Conservation (phyloP, 2,797 vertebrate genomes). For the Myioborus miniatus region DNA sequence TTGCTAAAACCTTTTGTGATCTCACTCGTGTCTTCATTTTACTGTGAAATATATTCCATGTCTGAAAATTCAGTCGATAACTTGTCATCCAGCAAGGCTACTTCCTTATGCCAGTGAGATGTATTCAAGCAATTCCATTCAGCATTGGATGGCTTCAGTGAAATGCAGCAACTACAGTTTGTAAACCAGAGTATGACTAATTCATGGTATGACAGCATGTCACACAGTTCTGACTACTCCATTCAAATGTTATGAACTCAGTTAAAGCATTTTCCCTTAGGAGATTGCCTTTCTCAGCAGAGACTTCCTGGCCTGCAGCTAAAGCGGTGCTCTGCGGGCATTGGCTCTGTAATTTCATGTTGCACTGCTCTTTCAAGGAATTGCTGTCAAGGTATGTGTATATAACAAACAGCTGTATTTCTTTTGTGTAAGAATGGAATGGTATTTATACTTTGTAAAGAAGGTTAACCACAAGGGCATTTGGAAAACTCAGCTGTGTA, state of each 20-base stretch:
- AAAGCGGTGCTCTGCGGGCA: not conserved
- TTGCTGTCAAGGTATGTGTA: not conserved
- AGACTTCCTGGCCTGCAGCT: not conserved
- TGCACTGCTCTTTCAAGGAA: not conserved
- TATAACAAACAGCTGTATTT: not conserved
- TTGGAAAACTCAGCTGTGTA: not conserved
- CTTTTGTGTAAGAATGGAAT: not conserved
- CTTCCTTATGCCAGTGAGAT: not conserved
- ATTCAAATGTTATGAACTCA: not conserved
- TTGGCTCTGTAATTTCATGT: not conserved
- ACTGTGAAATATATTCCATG: not conserved
- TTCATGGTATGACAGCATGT: not conserved
- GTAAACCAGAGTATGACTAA: not conserved
- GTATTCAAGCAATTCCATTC: not conserved
- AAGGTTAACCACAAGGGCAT: not conserved
- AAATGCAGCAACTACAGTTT: not conserved
- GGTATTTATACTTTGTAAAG: not conserved
- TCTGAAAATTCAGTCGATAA: not conserved
- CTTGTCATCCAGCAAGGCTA: not conserved
- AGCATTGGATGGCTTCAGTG: not conserved
- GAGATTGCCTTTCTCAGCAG: not conserved
- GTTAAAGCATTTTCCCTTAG: not conserved
- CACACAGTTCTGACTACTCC: not conserved
- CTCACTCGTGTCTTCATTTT: not conserved
- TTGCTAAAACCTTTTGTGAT: not conserved